A percentile compares a stretch with the other conserved stretches of the same genome.
Evolutionary conservation across 35 echinoderm and acorn worm genomes (phyloP).

Genomic region (Lytechinus pictus): DNA sequence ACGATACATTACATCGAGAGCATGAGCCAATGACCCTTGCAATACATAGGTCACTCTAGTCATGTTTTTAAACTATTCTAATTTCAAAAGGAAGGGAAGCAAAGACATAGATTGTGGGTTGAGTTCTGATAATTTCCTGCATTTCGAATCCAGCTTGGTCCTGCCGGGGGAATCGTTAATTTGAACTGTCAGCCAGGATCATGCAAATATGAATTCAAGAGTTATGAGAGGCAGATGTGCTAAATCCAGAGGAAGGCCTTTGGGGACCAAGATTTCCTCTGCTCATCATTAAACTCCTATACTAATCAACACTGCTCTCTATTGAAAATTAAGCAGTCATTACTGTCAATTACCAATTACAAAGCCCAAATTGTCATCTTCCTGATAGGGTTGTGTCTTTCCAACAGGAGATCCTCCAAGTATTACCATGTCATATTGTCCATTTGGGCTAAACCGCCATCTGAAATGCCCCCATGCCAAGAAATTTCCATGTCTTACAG

Average conservation of each 20-base stretch:
- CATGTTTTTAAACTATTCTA: background rate
- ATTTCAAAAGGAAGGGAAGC: background rate
- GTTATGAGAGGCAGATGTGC: slow-evolving; percentile 18
- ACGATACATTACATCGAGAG: background rate
- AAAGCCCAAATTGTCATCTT: background rate
- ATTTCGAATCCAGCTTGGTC: background rate
- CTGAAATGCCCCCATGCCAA: background rate
- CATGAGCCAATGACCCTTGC: background rate
- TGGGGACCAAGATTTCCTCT: background rate
- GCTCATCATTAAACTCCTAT: background rate
- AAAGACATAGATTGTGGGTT: background rate
- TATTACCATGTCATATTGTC: background rate
- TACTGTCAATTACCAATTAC: slow-evolving; percentile 4
- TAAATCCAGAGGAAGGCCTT: background rate
- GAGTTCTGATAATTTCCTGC: background rate
- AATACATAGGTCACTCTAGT: background rate
- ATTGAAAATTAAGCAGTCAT: background rate
- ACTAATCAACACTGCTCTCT: slow-evolving; percentile 1
- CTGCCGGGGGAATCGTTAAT: slow-evolving; percentile 22
- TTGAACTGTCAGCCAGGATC: slow-evolving; percentile 11
- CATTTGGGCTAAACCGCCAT: background rate
- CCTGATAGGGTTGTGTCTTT: background rate
- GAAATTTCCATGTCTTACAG: background rate
- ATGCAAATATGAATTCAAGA: slow-evolving; percentile 17
- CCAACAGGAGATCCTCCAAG: background rate